Evolutionary conservation across 2,113 vertebrate genomes (phyloP), one percentile per base, ranked within the genome.

Genomic region (Atrichornis clamosus): DNA sequence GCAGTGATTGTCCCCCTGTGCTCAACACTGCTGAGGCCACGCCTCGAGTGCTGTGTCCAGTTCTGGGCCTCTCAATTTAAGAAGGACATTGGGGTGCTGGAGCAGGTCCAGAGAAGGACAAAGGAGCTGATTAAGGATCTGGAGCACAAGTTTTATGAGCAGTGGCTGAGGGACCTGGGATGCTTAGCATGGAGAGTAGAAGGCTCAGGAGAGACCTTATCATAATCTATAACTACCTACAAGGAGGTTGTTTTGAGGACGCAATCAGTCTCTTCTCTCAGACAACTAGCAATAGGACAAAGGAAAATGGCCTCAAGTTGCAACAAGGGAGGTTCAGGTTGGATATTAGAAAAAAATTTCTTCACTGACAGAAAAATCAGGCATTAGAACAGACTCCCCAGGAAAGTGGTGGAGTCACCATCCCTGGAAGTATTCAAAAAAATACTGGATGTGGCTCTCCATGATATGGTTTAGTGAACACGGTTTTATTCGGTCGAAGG

Each of bases 401-500:
- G 47, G 23, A 16, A 46, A 46, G 19, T 46, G 28, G 24, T 39
- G 13, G 15, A 39, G 41, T 39, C 24, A 53, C 47, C 7, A 47
- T 10, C 15, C 4, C 6, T 62, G 24, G 13, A 39, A 62, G 13
- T 20, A 47, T 39, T 30, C 28, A 53, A 47, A 62, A 70, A 46
- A 47, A 13, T 15, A 53, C 23, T 21, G 53, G 28, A 39, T 0
- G 0, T 39, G 15, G 13, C 33, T 78, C 32, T 46, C 28, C 15
- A 20, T 1, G 0, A 20, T 49, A 9, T 53, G 23, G 15, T 33
- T 28, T 19, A 69, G 46, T 53, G 46, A 18, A 4, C 33, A 69
- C 73, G 39, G 63, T 46, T 1, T 0, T 39, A 62, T 28, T 53
- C 33, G 35, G 26, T 26, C 0, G 0, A 70, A 55, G 19, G 13